These are phyloP conservation scores for Listrodromus nycthemerus DNA, from an alignment of 2,888 invertebrate species.

Conservation along the genomic window DNA sequence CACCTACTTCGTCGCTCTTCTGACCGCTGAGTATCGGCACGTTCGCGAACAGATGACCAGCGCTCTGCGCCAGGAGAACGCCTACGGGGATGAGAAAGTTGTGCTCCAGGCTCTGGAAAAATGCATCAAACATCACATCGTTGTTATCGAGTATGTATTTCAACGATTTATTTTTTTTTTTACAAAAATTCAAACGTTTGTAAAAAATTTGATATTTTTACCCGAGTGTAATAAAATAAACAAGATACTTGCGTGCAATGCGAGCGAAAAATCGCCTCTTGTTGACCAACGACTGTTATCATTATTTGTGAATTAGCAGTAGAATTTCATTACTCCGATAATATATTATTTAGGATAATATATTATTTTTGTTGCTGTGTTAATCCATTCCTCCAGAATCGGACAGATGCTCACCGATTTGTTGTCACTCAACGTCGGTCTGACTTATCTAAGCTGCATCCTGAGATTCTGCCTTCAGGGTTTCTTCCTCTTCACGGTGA, in stretches of 20 bases:
- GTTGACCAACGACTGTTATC: no score
- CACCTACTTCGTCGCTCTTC: constrained; percentile 69
- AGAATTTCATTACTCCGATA: no score
- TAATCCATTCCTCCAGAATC: constrained; percentile 32
- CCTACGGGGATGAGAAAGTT: constrained; percentile 17
- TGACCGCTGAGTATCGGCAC: constrained; percentile 72
- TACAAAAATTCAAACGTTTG: neutral
- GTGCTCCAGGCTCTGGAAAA: constrained; percentile 48
- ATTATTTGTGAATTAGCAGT: no score
- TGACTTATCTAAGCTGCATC: constrained; percentile 70
- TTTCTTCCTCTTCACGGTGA: constrained; percentile 70
- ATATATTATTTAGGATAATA: no score
- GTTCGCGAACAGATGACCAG: constrained; percentile 60
- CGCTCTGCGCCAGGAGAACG: constrained; percentile 25
- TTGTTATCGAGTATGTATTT: constrained; percentile 66
- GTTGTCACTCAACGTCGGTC: constrained; percentile 67
- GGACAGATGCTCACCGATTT: constrained; percentile 66
- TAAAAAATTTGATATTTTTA: neutral
- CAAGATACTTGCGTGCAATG: no score
- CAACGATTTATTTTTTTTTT: neutral
- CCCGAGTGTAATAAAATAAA: no score
- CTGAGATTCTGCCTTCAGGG: constrained; percentile 73
- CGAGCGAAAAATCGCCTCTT: no score
- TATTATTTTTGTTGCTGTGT: neutral
- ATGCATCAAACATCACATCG: constrained; percentile 64